phyloP scores from a whole-genome alignment of 2,888 invertebrate genomes.

The Salticus scenicus region DNA sequence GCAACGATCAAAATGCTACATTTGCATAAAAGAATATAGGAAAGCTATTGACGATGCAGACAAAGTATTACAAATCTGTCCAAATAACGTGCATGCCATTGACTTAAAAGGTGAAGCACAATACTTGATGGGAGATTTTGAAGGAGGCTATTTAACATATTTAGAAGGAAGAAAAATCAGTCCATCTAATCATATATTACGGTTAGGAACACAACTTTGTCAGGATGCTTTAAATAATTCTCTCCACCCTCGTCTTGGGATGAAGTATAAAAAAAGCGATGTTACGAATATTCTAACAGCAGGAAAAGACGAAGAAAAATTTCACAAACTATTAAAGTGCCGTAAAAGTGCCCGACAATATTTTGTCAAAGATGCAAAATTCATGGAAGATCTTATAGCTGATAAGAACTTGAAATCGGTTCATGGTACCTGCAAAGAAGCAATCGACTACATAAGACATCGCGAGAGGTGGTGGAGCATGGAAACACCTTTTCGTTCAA shows the following conservation, averaged over 20 bases:
- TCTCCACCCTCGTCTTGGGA: not conserved
- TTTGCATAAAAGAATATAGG: conserved; percentile 11
- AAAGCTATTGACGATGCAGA: conserved; percentile 38
- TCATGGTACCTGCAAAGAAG: conserved; percentile 37
- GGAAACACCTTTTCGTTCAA: conserved; percentile 6
- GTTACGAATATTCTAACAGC: not conserved
- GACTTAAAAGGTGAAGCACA: conserved; percentile 35
- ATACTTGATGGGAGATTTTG: conserved; percentile 38
- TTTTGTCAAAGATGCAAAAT: conserved; percentile 18
- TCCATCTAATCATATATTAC: conserved; percentile 11
- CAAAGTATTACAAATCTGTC: conserved; percentile 3
- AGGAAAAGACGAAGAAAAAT: not conserved
- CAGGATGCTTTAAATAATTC: conserved; percentile 33
- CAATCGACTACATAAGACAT: conserved; percentile 11
- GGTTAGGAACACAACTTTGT: conserved; percentile 35
- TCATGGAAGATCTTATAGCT: conserved; percentile 23
- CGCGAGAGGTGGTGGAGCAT: conserved; percentile 29
- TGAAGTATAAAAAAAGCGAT: not conserved
- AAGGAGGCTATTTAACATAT: conserved; percentile 36
- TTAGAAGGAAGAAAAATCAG: not conserved
- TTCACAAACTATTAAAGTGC: not conserved
- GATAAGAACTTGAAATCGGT: conserved; percentile 15
- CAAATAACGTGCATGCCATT: conserved; percentile 5
- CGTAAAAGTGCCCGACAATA: not conserved
- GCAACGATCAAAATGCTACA: conserved; percentile 25